Conservation (phyloP, 2,888 invertebrate species). For the Caenorhabditis uteleia region DNA sequence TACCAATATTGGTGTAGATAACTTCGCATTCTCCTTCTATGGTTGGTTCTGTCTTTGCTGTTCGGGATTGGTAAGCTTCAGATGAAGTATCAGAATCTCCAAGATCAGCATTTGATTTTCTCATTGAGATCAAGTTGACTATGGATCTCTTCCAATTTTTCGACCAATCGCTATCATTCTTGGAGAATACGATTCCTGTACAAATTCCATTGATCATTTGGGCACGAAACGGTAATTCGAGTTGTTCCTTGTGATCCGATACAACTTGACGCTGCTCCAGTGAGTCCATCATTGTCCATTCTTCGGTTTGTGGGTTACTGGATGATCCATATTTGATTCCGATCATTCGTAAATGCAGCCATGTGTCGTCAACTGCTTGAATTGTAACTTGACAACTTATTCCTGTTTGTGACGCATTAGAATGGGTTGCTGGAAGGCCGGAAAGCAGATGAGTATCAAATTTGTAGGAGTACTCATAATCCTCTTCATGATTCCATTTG, state of each 20-base stretch:
- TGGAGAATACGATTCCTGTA: conserved; percentile 51
- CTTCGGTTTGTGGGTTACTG: conserved; percentile 16
- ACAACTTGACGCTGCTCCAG: conserved; percentile 50
- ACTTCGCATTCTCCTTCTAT: too few species aligned
- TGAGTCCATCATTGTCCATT: conserved; percentile 24
- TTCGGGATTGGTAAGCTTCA: too few species aligned
- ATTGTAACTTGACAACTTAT: conserved; percentile 31
- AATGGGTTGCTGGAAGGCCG: conserved; percentile 35
- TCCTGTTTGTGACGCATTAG: conserved; percentile 36
- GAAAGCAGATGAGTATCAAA: conserved; percentile 38
- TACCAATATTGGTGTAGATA: too few species aligned
- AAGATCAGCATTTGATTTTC: too few species aligned
- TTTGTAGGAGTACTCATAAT: conserved; percentile 35
- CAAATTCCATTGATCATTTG: conserved; percentile 40
- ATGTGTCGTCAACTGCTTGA: conserved; percentile 37
- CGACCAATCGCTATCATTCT: conserved; percentile 59
- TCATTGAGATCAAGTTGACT: conserved; percentile 62
- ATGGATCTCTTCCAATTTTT: conserved; percentile 64
- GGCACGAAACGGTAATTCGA: conserved; percentile 48
- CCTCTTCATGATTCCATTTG: too few species aligned
- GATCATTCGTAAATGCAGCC: conserved; percentile 29
- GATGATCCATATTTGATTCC: conserved; percentile 17
- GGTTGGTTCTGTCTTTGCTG: too few species aligned
- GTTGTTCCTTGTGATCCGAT: conserved; percentile 30
- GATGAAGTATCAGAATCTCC: too few species aligned